Evolutionary conservation across 2,888 invertebrate genomes (phyloP).

Genomic region (Bugulina stolonifera): DNA sequence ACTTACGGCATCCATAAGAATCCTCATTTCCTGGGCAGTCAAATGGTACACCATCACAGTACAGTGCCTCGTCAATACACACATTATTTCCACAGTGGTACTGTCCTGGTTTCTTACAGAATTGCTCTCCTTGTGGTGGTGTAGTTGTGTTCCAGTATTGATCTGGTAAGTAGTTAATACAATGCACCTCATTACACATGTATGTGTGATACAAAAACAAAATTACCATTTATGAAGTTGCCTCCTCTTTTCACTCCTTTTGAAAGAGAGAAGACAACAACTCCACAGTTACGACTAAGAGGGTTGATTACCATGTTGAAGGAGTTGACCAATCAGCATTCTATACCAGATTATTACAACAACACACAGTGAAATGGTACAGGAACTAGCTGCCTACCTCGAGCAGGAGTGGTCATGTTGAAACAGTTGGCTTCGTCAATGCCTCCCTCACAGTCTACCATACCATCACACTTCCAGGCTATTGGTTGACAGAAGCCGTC

Average conservation of each 20-base stretch:
- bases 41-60: constrained; percentile 25
- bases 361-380: no score
- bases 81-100: constrained; percentile 16
- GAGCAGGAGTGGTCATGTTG: neutral
- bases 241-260: no score
- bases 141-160: neutral
- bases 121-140: neutral
- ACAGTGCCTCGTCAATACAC: neutral
- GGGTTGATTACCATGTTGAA: no score
- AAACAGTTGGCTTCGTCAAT: constrained; percentile 36
- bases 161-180: neutral
- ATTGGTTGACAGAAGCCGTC: constrained; percentile 32
- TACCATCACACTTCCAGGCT: constrained; percentile 34
- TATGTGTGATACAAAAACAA: no score
- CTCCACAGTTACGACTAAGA: no score
- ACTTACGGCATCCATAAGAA: constrained; percentile 11
- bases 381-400: neutral
- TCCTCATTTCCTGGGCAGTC: constrained; percentile 26
- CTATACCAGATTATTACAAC: no score
- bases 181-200: no score
- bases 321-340: no score
- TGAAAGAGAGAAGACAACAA: no score
- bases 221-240: no score
- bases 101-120: neutral
- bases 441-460: constrained; percentile 34